Conservation (phyloP, 2,888 invertebrate species). For the Sialis fuliginosa region DNA sequence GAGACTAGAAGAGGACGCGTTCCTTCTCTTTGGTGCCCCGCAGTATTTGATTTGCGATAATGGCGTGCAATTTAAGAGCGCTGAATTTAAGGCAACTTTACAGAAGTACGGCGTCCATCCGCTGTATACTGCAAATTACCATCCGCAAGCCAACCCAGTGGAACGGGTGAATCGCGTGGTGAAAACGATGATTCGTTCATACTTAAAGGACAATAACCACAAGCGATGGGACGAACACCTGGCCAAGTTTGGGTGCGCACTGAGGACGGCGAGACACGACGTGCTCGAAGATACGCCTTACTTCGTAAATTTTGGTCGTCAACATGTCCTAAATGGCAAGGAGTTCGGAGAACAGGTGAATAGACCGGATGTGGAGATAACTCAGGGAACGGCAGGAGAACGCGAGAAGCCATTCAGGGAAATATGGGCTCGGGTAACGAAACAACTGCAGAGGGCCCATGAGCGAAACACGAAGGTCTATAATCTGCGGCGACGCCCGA, state of each 20-base stretch:
- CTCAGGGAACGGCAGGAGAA: too few relatives aligned
- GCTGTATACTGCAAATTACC: too few relatives aligned
- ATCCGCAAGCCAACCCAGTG: constrained; percentile 9
- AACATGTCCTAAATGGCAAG: background rate
- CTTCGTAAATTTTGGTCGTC: constrained; percentile 9
- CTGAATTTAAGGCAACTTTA: too few relatives aligned
- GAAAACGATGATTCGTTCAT: constrained; percentile 5
- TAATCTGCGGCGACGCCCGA: constrained; percentile 1
- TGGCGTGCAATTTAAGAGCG: too few relatives aligned
- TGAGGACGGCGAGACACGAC: constrained; percentile 9
- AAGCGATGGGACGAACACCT: constrained; percentile 4
- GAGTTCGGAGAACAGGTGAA: background rate
- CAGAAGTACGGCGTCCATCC: too few relatives aligned
- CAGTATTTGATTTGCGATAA: too few relatives aligned
- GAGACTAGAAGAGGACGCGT: too few relatives aligned
- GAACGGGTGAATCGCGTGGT: constrained; percentile 12
- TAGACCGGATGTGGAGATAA: background rate
- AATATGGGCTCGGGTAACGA: background rate
- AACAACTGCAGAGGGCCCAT: background rate
- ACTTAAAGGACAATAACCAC: too few relatives aligned
- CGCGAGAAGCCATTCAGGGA: background rate
- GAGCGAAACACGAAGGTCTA: background rate
- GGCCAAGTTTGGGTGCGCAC: constrained; percentile 10
- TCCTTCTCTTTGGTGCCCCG: too few relatives aligned
- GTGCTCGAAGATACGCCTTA: constrained; percentile 9